These are phyloP conservation scores for Adineta ricciae DNA, from an alignment of 2,888 invertebrate genomes.

Conservation along the genomic window DNA sequence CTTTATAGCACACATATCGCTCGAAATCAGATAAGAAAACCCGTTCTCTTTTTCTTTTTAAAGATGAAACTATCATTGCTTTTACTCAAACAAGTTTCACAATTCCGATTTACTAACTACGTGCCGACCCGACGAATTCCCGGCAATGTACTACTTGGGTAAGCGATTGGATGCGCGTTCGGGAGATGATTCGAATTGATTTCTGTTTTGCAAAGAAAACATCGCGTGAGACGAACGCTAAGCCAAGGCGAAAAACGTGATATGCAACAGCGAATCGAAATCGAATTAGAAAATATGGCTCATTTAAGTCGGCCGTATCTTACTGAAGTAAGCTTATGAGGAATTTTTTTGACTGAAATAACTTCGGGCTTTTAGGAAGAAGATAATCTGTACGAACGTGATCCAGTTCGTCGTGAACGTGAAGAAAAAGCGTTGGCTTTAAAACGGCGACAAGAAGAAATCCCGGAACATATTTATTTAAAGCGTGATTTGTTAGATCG, in stretches of 20 bases:
- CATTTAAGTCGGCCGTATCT: slow-evolving; percentile 17
- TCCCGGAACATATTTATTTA: slow-evolving; percentile 1
- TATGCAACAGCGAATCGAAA: not conserved
- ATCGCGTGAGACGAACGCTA: not conserved
- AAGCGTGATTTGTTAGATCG: not conserved
- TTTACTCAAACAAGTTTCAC: slow-evolving; percentile 7
- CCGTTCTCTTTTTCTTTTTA: not conserved
- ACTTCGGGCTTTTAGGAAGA: not conserved
- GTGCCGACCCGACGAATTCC: not conserved
- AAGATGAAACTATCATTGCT: not conserved
- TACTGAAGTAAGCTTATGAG: not conserved
- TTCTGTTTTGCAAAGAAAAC: not conserved
- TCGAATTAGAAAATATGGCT: slow-evolving; percentile 21
- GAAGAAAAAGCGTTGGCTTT: not conserved
- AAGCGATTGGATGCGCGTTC: not conserved
- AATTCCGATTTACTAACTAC: not conserved
- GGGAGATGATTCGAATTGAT: not conserved
- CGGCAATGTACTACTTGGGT: not conserved
- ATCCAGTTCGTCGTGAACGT: not conserved
- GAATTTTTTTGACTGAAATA: not conserved
- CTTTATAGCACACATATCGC: no score
- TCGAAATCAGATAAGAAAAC: not conserved
- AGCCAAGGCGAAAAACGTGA: not conserved
- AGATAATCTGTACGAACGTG: not conserved
- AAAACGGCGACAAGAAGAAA: slow-evolving; percentile 12